phyloP scores from a whole-genome alignment of 2,113 vertebrate species.

The Pangasianodon hypophthalmus region DNA sequence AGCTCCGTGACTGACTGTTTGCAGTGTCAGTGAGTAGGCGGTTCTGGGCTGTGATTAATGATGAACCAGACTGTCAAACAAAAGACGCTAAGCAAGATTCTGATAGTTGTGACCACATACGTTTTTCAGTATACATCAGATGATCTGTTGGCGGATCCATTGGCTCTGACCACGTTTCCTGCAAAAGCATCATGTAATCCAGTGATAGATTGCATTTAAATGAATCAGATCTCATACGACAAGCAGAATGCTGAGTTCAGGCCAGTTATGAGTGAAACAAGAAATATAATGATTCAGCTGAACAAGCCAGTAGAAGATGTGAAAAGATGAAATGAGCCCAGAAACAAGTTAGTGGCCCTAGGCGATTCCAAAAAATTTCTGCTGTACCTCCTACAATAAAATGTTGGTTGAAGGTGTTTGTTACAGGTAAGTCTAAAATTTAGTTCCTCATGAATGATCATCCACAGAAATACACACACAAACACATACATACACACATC shows the following conservation, averaged over 20 bases:
- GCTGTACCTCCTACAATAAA: background rate
- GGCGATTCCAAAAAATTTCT: background rate
- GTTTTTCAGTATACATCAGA: background rate
- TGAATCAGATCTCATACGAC: background rate
- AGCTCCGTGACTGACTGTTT: background rate
- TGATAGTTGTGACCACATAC: background rate
- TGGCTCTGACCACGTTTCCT: background rate
- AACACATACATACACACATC: background rate
- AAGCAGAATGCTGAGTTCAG: background rate
- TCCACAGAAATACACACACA: background rate
- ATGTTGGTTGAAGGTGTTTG: background rate
- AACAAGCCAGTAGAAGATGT: background rate
- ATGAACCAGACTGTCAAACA: background rate
- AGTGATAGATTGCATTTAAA: background rate
- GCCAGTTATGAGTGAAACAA: background rate
- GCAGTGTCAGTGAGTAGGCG: background rate
- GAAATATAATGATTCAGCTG: background rate
- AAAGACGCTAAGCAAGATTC: background rate
- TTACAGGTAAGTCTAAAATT: background rate
- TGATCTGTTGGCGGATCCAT: background rate
- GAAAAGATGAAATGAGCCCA: conserved; percentile 5
- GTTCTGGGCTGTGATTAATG: background rate
- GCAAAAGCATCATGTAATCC: background rate
- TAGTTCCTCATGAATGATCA: background rate
- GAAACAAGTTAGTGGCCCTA: background rate